phyloP scores from a whole-genome alignment of 2,888 invertebrate species.

The Acanthacorydalis orientalis region DNA sequence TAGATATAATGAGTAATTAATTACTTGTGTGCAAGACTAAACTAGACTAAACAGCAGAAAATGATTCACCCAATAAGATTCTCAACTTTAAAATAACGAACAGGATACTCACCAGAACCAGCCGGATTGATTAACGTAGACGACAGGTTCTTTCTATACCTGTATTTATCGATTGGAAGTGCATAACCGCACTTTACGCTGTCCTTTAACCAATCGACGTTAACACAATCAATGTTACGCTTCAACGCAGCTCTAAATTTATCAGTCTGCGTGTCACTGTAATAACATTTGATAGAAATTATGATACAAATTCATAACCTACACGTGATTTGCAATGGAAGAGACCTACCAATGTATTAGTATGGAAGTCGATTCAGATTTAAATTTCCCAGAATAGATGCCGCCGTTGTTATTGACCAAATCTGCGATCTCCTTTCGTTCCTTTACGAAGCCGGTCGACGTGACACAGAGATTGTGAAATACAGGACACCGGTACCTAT shows the following conservation, averaged over 20 bases:
- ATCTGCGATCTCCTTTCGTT: too few species aligned
- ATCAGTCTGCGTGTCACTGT: conserved; percentile 49
- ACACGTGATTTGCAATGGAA: background rate
- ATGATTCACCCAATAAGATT: too few species aligned
- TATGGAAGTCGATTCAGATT: conserved; percentile 35
- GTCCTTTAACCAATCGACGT: too few species aligned
- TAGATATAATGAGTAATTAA: too few species aligned
- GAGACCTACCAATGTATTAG: conserved; percentile 27
- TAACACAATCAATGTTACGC: conserved; percentile 27
- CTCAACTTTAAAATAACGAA: too few species aligned
- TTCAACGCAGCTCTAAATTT: conserved; percentile 48
- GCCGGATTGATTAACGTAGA: background rate
- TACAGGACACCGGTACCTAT: conserved; percentile 41
- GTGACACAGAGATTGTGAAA: conserved; percentile 67
- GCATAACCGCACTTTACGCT: too few species aligned
- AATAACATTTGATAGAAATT: conserved; percentile 15
- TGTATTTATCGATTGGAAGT: too few species aligned
- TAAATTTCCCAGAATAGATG: conserved; percentile 25
- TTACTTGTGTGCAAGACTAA: too few species aligned
- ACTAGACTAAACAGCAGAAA: too few species aligned
- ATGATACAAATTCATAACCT: background rate
- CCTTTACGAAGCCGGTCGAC: too few species aligned
- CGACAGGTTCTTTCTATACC: conserved; percentile 23
- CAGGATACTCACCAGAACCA: too few species aligned
- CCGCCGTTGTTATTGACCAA: conserved; percentile 61